A percentile compares a stretch with the other conserved stretches of the same genome.
These are phyloP conservation scores for Lagocephalus sceleratus DNA, from an alignment of 2,797 vertebrate genomes.

Conservation along the genomic window DNA sequence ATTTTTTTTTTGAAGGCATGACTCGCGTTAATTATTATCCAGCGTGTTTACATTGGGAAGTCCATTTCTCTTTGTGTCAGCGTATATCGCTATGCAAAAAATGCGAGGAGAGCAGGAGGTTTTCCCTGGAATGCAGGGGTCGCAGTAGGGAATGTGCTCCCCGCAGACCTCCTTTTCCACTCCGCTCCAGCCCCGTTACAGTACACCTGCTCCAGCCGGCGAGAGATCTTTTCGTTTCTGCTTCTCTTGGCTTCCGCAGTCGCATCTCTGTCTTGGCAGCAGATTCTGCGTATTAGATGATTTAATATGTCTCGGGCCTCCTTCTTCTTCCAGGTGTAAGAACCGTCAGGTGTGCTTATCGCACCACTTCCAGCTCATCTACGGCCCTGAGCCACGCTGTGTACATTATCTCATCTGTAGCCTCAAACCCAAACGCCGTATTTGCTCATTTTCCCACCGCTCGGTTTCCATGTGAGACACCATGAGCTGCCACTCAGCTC, in stretches of 20 bases:
- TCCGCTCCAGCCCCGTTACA: constrained; percentile 46
- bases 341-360: constrained; percentile 49
- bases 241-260: constrained; percentile 45
- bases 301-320: constrained; percentile 45
- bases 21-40: not conserved
- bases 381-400: constrained; percentile 35
- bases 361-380: constrained; percentile 44
- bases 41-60: constrained; percentile 16
- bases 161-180: constrained; percentile 41
- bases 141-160: constrained; percentile 59
- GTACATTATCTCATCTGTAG: constrained; percentile 60
- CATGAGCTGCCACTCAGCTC: constrained; percentile 32
- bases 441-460: constrained; percentile 54
- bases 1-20: constrained; percentile 7
- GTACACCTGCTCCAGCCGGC: constrained; percentile 36
- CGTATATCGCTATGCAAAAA: constrained; percentile 51
- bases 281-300: constrained; percentile 40
- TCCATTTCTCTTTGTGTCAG: constrained; percentile 24
- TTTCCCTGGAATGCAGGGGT: constrained; percentile 63
- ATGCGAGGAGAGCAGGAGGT: constrained; percentile 50
- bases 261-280: constrained; percentile 43
- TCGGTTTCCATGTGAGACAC: constrained; percentile 45
- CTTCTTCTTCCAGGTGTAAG: constrained; percentile 24
- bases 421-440: constrained; percentile 51
- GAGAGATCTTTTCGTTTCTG: constrained; percentile 46